Base-by-base conservation (phyloP, 2,888 invertebrate species). In the Polyommatus iphigenia region DNA sequence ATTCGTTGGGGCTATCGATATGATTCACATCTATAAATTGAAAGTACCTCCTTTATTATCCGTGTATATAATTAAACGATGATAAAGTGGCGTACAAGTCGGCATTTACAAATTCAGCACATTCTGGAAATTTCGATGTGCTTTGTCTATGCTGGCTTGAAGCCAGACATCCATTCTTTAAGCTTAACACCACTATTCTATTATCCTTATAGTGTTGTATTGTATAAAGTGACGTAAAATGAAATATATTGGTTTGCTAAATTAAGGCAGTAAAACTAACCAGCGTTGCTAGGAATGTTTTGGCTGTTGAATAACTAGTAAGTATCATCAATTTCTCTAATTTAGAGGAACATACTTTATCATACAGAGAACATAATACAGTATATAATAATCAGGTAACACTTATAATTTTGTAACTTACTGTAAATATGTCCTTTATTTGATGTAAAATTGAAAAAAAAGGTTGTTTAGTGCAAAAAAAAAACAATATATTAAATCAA, bases 171-270 rank as follows among this genome's bases (percentile, higher is more conserved):
- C 85, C 86, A 88, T 90, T 89, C 88, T 89, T 89, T 87, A 85
- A 85, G 86, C 86, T 86, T 85, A 86, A 90, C 89, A 90, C 85
- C 85, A 87, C 86, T 87, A 89, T 89, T 87, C 90, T n/a, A n/a
- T n/a, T 89, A 91, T 88, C 85, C 85, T 89, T 86, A n/a, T n/a
- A n/a, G 86, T 85, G 83, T 84, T 85, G 86, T 85, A 83, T 84
- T 81, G 83, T 84, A 81, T 84, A 85, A 84, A 85, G 84, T 83
- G 81, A 83, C 82, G 83, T 82, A 82, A 84, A 86, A 85, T 79
- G 78, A 77, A 77, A 84, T 85, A 85, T 85, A 83, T 85, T 83
- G 86, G 87, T 85, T 90, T 89, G 84, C 81, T 80, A 84, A 71
- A n/a, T n/a, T 67, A n/a, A 46, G 50, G 13, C 71, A 50, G 20